A percentile compares a stretch with the other conserved stretches of the same genome.
Evolutionary conservation across 2,888 invertebrate genomes (phyloP).

Genomic region (Thera britannica): DNA sequence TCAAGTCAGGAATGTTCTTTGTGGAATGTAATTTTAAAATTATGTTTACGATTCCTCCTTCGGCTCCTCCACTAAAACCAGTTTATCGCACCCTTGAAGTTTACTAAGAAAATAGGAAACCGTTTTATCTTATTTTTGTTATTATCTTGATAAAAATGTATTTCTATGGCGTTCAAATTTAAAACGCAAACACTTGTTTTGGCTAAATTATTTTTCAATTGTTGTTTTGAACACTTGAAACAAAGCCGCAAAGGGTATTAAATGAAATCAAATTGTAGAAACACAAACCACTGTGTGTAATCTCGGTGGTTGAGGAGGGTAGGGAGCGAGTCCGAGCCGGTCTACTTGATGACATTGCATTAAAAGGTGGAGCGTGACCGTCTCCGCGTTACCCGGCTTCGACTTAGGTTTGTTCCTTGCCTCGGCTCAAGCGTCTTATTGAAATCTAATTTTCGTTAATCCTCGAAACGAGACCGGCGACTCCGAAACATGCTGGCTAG

Average conservation of each 20-base stretch:
- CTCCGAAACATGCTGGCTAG: conserved; percentile 60
- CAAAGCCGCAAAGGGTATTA: background rate
- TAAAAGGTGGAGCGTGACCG: conserved; percentile 75
- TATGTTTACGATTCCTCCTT: background rate
- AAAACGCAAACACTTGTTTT: background rate
- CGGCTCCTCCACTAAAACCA: background rate
- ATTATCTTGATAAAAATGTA: background rate
- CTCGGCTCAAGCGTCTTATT: conserved; percentile 79
- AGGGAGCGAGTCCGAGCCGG: conserved; percentile 37
- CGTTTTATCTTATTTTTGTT: no score
- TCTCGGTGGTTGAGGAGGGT: conserved; percentile 26
- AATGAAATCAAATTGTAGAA: conserved; percentile 15
- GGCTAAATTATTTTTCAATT: background rate
- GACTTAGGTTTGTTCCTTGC: conserved; percentile 72
- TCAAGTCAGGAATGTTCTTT: background rate
- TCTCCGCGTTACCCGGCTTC: conserved; percentile 71
- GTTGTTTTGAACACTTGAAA: background rate
- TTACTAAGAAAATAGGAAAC: no score
- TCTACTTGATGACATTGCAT: conserved; percentile 69
- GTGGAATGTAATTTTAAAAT: background rate
- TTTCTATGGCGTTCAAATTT: no score
- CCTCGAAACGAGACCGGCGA: conserved; percentile 66
- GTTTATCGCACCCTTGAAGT: background rate
- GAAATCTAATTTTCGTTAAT: conserved; percentile 84
- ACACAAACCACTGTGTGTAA: conserved; percentile 19